Conservation (phyloP, 2,888 invertebrate species). For the Lycia hirtaria region DNA sequence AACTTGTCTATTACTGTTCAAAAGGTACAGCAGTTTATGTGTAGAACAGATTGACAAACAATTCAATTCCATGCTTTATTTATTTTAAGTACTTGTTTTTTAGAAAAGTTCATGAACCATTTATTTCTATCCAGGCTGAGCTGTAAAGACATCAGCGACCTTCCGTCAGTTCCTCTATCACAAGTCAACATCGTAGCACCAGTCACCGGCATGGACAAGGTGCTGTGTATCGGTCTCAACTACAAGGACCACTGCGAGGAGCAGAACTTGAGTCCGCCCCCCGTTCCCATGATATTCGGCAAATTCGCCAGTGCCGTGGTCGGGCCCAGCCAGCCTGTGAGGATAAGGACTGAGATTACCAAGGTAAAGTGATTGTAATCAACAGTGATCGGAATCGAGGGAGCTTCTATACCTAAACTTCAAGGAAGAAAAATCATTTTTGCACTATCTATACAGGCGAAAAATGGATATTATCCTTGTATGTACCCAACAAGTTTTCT, state of each 20-base stretch:
- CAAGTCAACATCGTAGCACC: constrained; percentile 89
- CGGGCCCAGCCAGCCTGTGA: constrained; percentile 89
- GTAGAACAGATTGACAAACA: too few species aligned
- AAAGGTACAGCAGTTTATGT: too few species aligned
- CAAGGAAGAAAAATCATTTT: too few species aligned
- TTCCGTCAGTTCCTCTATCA: constrained; percentile 62
- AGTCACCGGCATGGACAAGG: constrained; percentile 92
- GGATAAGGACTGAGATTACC: constrained; percentile 65
- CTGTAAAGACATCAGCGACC: constrained; percentile 36
- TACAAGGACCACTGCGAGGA: constrained; percentile 94
- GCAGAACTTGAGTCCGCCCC: constrained; percentile 89
- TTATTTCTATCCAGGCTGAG: neutral
- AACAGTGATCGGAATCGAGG: too few species aligned
- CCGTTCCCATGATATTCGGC: constrained; percentile 93
- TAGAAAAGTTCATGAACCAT: too few species aligned
- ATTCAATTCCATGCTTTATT: too few species aligned
- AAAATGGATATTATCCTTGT: too few species aligned
- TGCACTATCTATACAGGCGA: too few species aligned
- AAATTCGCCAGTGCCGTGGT: constrained; percentile 93
- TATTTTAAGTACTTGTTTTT: too few species aligned
- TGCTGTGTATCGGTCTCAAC: constrained; percentile 94
- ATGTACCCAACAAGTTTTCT: too few species aligned
- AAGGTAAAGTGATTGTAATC: constrained; percentile 50
- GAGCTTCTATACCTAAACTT: too few species aligned
- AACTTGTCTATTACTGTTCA: too few species aligned